phyloP scores from a whole-genome alignment of 2,113 vertebrate species.

The Amphilophus citrinellus region DNA sequence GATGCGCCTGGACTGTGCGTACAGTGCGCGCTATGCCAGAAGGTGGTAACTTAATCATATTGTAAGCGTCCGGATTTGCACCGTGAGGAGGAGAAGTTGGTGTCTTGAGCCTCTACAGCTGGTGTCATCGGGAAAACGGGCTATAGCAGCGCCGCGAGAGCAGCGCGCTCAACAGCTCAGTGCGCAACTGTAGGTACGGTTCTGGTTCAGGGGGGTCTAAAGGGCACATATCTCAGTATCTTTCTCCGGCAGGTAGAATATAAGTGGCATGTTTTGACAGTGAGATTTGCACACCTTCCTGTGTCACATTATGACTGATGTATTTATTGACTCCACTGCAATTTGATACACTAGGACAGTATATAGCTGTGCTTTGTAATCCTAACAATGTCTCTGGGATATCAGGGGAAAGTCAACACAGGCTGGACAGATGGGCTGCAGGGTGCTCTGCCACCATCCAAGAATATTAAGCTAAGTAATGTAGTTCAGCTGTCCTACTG shows the following conservation, averaged over 20 bases:
- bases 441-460: slow-evolving; percentile 1
- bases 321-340: neutral
- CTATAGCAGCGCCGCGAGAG: neutral
- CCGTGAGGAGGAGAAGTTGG: neutral
- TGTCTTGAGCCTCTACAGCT: neutral
- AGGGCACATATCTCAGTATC: neutral
- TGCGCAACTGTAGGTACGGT: neutral
- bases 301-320: neutral
- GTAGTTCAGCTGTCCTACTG: slow-evolving; percentile 7
- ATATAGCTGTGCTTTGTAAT: neutral
- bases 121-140: neutral
- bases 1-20: neutral
- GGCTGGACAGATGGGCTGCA: neutral
- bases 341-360: neutral
- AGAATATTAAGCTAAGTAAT: slow-evolving; percentile 16
- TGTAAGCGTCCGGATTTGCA: neutral
- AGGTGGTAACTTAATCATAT: slow-evolving; percentile 1
- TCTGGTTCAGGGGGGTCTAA: neutral
- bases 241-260: neutral
- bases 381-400: neutral
- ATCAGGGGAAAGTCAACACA: neutral
- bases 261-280: neutral
- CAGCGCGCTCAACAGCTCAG: slow-evolving; percentile 30
- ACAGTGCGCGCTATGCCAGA: neutral
- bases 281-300: neutral